Evolutionary conservation across 2,888 invertebrate genomes (phyloP), one percentile per base, ranked within the genome.

Genomic region (Myopa testacea): DNA sequence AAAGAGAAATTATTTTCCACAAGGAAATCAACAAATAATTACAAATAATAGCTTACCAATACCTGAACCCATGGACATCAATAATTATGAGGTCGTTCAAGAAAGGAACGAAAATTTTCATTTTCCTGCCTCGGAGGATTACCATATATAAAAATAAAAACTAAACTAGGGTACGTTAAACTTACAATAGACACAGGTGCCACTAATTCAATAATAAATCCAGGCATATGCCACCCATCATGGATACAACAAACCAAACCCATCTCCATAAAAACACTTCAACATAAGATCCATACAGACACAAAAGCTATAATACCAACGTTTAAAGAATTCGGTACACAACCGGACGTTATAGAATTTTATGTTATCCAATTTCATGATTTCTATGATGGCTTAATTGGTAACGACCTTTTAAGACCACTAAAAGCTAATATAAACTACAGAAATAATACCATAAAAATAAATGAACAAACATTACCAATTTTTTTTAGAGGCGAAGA

Each of bases 51-150:
- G 34, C 37, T 26, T 26, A 26, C 26, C 26, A 26, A 26, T 58
- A 38, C 77, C 63, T 7, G 79, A 78, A 34, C 81, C 81, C n/a
- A 78, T 79, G 79, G 79, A 78, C 65, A 74, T 79, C 5, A 79
- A 78, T 58, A 67, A 65, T n/a, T 6, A 70, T 4, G 72, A 77
- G 73, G 37, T 34, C 34, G 45, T 26, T 26, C 26, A 26, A 26
- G 26, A 26, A 26, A 1, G 26, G 26, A 26, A 26, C 55, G 79
- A 78, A 78, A 78, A 80, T 76, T 78, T 75, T 38, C 60, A 58
- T 8, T 50, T 50, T 19, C 16, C 12, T 6, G 80, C 78, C 79
- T 79, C 80, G 72, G 37, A 63, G 19, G 78, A 75, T 52, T 81
- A 77, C 78, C 77, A 77, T 65, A 76, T 79, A 78, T 79, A 81